phyloP scores from a whole-genome alignment of 2,113 vertebrate genomes.

The Megaleporinus macrocephalus region DNA sequence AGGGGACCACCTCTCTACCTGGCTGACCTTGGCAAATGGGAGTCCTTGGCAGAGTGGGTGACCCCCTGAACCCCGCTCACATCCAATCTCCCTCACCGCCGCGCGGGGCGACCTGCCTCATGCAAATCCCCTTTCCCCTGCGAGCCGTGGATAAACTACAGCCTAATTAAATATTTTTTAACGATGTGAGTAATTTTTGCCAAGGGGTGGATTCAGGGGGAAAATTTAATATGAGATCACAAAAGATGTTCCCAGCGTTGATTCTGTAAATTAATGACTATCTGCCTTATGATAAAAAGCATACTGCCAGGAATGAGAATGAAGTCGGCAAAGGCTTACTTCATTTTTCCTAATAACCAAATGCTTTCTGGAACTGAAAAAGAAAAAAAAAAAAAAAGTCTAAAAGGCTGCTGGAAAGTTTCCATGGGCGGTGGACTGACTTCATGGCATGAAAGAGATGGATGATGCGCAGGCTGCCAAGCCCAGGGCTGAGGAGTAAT shows the following conservation, averaged over 20 bases:
- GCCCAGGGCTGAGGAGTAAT: constrained; percentile 42
- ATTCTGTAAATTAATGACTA: constrained; percentile 97
- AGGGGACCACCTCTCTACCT: constrained; percentile 85
- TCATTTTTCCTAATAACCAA: constrained; percentile 86
- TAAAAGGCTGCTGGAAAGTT: constrained; percentile 81
- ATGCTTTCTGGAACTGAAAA: constrained; percentile 72
- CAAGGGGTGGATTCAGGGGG: constrained; percentile 92
- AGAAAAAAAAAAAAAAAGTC: constrained; percentile 54
- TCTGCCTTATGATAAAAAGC: constrained; percentile 91
- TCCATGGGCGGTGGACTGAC: constrained; percentile 68
- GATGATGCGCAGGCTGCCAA: constrained; percentile 48
- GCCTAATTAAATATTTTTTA: constrained; percentile 99
- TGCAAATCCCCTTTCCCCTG: constrained; percentile 93
- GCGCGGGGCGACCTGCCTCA: constrained; percentile 89
- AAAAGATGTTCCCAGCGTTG: constrained; percentile 95
- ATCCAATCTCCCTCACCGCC: constrained; percentile 88
- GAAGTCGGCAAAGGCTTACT: constrained; percentile 77
- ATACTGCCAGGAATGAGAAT: constrained; percentile 89
- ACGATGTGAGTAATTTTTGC: constrained; percentile 98
- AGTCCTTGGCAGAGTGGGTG: constrained; percentile 90
- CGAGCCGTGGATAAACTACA: constrained; percentile 91
- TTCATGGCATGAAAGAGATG: constrained; percentile 71
- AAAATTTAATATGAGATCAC: constrained; percentile 97
- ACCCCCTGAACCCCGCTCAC: constrained; percentile 91
- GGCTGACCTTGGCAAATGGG: constrained; percentile 87